A percentile compares a stretch with the other conserved stretches of the same genome.
Conservation (phyloP, 2,888 invertebrate species). For the Drosophila falleni region DNA sequence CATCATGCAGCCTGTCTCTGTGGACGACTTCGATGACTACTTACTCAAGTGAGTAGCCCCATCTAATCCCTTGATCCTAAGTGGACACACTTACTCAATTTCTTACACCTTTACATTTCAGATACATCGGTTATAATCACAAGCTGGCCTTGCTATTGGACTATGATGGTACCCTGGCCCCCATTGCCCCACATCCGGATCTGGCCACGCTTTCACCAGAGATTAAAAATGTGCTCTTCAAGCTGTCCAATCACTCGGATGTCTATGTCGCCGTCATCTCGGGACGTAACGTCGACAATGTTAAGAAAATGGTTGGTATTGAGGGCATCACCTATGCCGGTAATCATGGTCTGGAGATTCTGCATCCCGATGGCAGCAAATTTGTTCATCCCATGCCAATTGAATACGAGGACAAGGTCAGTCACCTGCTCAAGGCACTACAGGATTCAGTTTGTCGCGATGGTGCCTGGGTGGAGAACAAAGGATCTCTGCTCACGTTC, state of each 20-base stretch:
- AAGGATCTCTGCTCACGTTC: conserved; percentile 94
- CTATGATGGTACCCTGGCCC: conserved; percentile 95
- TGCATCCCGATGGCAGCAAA: conserved; percentile 95
- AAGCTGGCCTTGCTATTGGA: conserved; percentile 93
- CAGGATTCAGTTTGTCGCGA: conserved; percentile 94
- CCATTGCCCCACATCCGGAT: conserved; percentile 95
- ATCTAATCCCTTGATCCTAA: neutral
- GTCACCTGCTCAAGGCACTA: conserved; percentile 90
- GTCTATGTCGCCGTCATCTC: conserved; percentile 95
- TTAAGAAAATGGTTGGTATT: conserved; percentile 95
- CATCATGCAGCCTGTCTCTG: conserved; percentile 95
- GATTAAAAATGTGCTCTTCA: conserved; percentile 93
- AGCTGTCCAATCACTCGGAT: conserved; percentile 93
- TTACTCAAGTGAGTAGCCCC: conserved; percentile 90
- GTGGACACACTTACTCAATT: conserved; percentile 53
- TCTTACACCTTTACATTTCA: conserved; percentile 74
- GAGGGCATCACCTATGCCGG: conserved; percentile 96
- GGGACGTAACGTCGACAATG: conserved; percentile 94
- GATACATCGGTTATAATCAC: conserved; percentile 94
- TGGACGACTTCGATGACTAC: conserved; percentile 96
- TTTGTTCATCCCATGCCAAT: conserved; percentile 96
- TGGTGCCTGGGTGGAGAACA: conserved; percentile 97
- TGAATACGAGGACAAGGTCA: conserved; percentile 93
- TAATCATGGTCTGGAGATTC: conserved; percentile 94
- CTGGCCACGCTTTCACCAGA: conserved; percentile 94